These are phyloP conservation scores for Nycticebus coucang DNA, from an alignment of 2,113 vertebrate genomes.

Conservation along the genomic window DNA sequence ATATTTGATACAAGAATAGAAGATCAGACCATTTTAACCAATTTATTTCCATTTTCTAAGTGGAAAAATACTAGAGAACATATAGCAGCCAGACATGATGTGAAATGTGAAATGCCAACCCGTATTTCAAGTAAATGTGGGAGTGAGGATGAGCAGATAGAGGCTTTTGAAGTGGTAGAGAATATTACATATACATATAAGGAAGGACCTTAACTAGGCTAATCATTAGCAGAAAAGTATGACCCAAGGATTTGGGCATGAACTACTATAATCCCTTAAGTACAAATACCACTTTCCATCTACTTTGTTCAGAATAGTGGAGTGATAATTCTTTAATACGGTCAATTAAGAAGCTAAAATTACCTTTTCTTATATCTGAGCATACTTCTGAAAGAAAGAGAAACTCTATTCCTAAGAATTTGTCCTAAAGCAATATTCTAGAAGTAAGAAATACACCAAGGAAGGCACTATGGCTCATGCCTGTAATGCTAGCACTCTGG, in stretches of 20 bases:
- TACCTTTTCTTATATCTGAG: neutral
- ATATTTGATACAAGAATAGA: neutral
- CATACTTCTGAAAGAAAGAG: constrained; percentile 34
- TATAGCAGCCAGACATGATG: neutral
- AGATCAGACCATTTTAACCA: neutral
- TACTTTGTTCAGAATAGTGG: constrained; percentile 8
- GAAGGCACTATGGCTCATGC: too few relatives aligned
- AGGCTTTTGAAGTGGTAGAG: neutral
- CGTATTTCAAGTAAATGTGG: neutral
- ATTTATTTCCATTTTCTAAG: constrained; percentile 35
- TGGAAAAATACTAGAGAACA: neutral
- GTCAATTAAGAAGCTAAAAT: constrained; percentile 43
- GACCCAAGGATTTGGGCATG: neutral
- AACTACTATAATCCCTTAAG: neutral
- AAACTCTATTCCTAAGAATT: constrained; percentile 47
- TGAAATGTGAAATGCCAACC: neutral
- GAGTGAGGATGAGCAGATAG: neutral
- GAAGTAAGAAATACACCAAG: neutral
- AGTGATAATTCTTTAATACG: neutral
- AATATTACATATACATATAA: neutral
- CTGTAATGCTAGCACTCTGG: too few relatives aligned
- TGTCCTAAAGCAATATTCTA: constrained; percentile 28
- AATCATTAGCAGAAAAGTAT: neutral
- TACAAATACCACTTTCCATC: constrained; percentile 10
- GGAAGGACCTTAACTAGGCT: neutral